Percentiles rank a stretch among this genome's conserved stretches.
Conservation (phyloP, 64 coral and sea anemone species). For the Montipora sp. region DNA sequence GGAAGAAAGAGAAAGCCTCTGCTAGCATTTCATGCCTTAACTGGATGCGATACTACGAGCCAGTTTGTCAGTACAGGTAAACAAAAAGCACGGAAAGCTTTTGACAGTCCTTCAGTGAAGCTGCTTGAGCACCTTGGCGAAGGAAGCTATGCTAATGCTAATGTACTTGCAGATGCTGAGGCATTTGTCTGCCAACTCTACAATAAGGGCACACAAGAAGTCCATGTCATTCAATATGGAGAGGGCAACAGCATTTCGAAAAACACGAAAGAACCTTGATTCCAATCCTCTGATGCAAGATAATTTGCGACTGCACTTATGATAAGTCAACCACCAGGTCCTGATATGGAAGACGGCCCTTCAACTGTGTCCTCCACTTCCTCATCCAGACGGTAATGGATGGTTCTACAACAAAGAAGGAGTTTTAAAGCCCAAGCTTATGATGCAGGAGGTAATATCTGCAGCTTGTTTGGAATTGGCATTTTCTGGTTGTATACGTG, state of each 20-base stretch:
- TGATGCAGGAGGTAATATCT: conserved; percentile 33
- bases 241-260: conserved; percentile 61
- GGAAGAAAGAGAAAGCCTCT: conserved; percentile 52
- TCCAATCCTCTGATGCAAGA: conserved; percentile 29
- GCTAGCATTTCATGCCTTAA: conserved; percentile 60
- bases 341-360: conserved; percentile 49
- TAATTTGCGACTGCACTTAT: conserved; percentile 31
- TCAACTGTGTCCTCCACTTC: conserved; percentile 1
- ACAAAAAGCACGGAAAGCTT: conserved; percentile 27
- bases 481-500: conserved; percentile 54
- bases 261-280: conserved; percentile 49
- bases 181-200: conserved; percentile 66
- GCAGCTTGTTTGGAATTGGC: conserved; percentile 54
- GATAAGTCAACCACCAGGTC: conserved; percentile 12
- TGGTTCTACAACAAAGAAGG: conserved; percentile 15
- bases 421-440: conserved; percentile 47
- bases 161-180: conserved; percentile 41
- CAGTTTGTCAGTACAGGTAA: conserved; percentile 71
- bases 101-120: not conserved
- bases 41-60: conserved; percentile 54
- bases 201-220: conserved; percentile 27
- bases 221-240: conserved; percentile 43
- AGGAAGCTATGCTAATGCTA: not conserved
- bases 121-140: conserved; percentile 53
- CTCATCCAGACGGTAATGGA: conserved; percentile 31